Base-by-base conservation (phyloP, 2,888 invertebrate species). In the Tiliacea citrago region DNA sequence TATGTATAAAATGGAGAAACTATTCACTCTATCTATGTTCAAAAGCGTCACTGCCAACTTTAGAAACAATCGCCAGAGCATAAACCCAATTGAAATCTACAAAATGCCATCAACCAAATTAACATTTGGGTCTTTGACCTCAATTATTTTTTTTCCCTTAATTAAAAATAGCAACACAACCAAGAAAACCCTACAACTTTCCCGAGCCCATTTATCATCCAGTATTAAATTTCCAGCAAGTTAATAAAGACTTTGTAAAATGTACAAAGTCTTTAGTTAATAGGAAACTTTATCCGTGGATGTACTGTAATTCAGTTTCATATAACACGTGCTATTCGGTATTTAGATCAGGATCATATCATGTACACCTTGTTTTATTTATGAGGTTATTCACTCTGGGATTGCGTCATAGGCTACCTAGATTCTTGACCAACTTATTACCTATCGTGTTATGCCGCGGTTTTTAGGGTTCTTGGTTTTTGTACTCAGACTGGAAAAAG, bases 261-360 rank as follows among this genome's bases (percentile, higher is more conserved):
- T 62, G 7, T 57, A 58, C 35, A 58, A 80, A 84, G 62, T 73
- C 39, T 39, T 39, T 69, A 77, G 73, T 81, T 77, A 82, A 72
- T 74, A 74, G 76, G 24, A 29, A 65, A 80, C 53, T 73, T 51
- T n/a, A 63, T 42, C 47, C 57, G 68, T 76, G 39, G 67, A 55
- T 68, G 74, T 73, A 57, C 21, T 68, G 45, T 47, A 29, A 69
- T 57, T 49, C 65, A 47, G 60, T 55, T 66, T 70, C 29, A 62
- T 47, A n/a, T 24, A 79, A 77, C 83, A 85, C 79, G 84, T 85
- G 86, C 76, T 72, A 73, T 77, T 70, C 47, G 77, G 74, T 66
- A 84, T 85, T 82, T 78, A 82, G 77, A 76, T 78, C 77, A 75
- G 76, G 77, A 73, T 79, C 75, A 82, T 79, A 75, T 67, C 57